Base-by-base conservation (phyloP, 2,888 invertebrate genomes). In the Cordilura impudica region DNA sequence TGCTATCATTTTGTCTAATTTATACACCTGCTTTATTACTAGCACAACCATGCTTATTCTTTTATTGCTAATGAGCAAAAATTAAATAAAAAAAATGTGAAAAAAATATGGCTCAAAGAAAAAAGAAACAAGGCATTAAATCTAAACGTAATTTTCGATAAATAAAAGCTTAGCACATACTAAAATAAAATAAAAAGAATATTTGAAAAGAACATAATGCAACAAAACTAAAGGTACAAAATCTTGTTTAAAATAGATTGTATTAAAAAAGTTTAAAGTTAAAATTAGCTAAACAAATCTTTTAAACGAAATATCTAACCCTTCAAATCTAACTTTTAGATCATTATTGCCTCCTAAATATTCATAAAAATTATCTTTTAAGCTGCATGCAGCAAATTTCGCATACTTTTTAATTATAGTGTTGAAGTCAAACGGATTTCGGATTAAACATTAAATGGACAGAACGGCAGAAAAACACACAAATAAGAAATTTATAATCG, bases 121-220 rank as follows among this genome's bases (percentile, higher is more conserved):
- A 21, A 19, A 26, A 47, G n/a, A n/a, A n/a, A n/a, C n/a, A 29
- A n/a, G 60, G 21, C 49, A 47, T 56, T 49, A 56, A 63, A 58
- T 39, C 63, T 18, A 23, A 45, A 69, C 47, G 56, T 63, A 63
- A 69, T 56, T 69, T 56, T 51, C 16, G 43, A 63, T 43, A 43
- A 75, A 65, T 65, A 58, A 51, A 18, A 58, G 51, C 69, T 63
- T 65, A 43, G 21, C n/a, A 35, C 23, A 16, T 10, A 31, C 12
- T 26, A 51, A 35, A 10, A 43, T 31, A 39, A 66, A 58, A 39
- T 61, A 49, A 39, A 29, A 39, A 56, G 69, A 43, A n/a, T 7
- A 53, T 29, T 53, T 12, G 29, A 49, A 43, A 10, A 23, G 2
- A 43, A 61, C 26, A 61, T 35, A 56, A 29, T 23, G 5, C 7